These are phyloP conservation scores for Labeo rohita DNA, from an alignment of 2,113 vertebrate genomes.

Conservation along the genomic window DNA sequence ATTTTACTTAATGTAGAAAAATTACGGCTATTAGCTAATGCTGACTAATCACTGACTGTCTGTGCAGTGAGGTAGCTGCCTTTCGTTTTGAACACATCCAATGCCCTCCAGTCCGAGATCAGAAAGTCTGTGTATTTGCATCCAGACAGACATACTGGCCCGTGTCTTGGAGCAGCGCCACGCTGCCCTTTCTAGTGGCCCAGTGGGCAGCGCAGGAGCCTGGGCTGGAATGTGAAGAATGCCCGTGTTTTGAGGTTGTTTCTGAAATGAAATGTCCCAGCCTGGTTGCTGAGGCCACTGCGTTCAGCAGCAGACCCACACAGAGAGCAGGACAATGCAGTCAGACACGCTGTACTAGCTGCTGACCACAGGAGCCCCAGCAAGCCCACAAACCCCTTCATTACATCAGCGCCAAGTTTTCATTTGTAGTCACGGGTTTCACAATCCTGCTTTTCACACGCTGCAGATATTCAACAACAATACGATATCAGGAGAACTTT, in stretches of 20 bases:
- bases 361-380: conserved; percentile 27
- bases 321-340: conserved; percentile 24
- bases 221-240: conserved; percentile 52
- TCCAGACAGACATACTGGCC: neutral
- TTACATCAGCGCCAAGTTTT: conserved; percentile 14
- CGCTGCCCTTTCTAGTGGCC: neutral
- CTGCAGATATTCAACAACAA: neutral
- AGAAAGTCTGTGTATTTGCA: neutral
- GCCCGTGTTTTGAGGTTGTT: conserved; percentile 30
- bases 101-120: neutral
- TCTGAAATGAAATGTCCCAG: conserved; percentile 6
- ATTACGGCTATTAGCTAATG: neutral
- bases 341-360: neutral
- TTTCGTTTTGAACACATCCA: neutral
- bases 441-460: neutral
- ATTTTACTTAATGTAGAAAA: conserved; percentile 15
- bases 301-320: neutral
- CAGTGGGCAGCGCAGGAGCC: conserved; percentile 19
- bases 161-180: neutral
- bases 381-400: neutral
- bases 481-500: neutral
- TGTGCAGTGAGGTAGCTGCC: neutral
- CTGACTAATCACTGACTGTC: neutral
- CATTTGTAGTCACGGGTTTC: neutral
- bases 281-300: neutral